These are phyloP conservation scores for Pseudorasbora parva DNA, from an alignment of 2,113 vertebrate species.

Conservation along the genomic window DNA sequence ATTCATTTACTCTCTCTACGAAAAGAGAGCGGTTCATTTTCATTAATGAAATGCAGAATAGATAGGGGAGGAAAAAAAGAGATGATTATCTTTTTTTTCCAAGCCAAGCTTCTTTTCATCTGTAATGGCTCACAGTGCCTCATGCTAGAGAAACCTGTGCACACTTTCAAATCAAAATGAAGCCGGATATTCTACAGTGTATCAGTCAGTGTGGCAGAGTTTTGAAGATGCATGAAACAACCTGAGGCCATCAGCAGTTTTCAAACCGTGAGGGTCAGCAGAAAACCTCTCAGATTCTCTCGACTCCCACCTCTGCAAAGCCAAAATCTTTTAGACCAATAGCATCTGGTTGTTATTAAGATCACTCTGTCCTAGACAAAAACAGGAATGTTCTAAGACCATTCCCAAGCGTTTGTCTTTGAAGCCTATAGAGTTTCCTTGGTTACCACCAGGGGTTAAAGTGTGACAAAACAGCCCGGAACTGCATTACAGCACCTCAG, in stretches of 20 bases:
- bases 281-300: conserved; percentile 48
- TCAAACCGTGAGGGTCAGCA: conserved; percentile 70
- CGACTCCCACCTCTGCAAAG: conserved; percentile 37
- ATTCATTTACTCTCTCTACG: conserved; percentile 55
- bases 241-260: conserved; percentile 65
- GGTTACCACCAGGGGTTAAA: too few species aligned
- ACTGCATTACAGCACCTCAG: too few species aligned
- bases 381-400: conserved; percentile 56
- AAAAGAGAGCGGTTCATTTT: conserved; percentile 56
- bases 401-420: too few species aligned
- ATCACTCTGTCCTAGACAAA: conserved; percentile 60
- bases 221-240: conserved; percentile 74
- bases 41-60: conserved; percentile 58
- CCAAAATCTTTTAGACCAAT: conserved; percentile 63
- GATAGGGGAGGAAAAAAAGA: conserved; percentile 40
- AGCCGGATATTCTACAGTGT: conserved; percentile 71
- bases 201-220: conserved; percentile 73
- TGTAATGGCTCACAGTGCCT: conserved; percentile 60
- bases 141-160: conserved; percentile 53
- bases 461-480: too few species aligned
- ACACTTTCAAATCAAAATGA: conserved; percentile 67
- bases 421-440: too few species aligned
- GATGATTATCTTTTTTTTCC: conserved; percentile 57
- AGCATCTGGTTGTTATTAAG: conserved; percentile 74
- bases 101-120: conserved; percentile 48